Percentiles rank a stretch among this genome's conserved stretches.
Evolutionary conservation across 2,113 vertebrate species (phyloP).

Genomic region (Scortum barcoo): DNA sequence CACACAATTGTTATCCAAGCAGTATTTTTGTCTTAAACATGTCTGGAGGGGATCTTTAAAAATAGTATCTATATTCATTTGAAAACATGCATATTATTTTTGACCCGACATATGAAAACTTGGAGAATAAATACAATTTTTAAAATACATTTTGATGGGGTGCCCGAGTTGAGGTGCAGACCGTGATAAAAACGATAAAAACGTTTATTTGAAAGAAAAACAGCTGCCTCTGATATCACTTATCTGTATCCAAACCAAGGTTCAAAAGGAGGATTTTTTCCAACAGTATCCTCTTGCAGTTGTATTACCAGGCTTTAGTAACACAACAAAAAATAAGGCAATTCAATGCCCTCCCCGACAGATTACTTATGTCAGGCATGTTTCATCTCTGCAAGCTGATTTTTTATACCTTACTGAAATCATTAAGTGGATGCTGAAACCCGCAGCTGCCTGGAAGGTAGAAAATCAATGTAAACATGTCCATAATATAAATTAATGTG

Average conservation of each 20-base stretch:
- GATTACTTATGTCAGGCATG: background rate
- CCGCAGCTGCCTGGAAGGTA: background rate
- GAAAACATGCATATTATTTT: background rate
- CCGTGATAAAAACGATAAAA: background rate
- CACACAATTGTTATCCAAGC: background rate
- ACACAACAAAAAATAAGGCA: no score
- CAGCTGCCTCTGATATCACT: background rate
- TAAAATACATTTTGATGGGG: background rate
- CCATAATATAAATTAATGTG: background rate
- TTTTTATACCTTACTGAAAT: background rate
- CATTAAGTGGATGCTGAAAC: background rate
- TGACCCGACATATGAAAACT: background rate
- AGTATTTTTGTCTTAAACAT: background rate
- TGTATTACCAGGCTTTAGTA: background rate
- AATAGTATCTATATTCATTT: background rate
- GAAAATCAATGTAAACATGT: slow-evolving; percentile 4
- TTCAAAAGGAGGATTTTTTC: background rate
- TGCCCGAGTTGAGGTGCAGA: background rate
- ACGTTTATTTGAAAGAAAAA: background rate
- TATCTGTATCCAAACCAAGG: background rate
- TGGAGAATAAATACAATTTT: background rate
- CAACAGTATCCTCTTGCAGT: background rate
- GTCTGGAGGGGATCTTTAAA: background rate
- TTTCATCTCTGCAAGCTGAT: background rate
- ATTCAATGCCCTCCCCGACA: no score